phyloP scores from a whole-genome alignment of 1,140 invertebrate species.

The Aporrectodea caliginosa region DNA sequence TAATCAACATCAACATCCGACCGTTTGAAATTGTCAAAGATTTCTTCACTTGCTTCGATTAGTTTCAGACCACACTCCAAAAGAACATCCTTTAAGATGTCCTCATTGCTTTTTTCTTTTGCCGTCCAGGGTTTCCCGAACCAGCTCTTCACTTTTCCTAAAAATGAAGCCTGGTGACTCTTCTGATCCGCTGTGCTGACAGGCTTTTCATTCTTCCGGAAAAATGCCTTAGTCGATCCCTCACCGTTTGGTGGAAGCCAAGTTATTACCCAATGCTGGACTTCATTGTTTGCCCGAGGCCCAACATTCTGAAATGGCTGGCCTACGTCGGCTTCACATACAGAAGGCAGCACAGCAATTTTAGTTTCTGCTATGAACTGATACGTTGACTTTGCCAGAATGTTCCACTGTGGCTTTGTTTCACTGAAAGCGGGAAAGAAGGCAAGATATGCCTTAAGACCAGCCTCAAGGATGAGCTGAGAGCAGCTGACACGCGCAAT shows the following conservation, averaged over 20 bases:
- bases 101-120: not conserved
- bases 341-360: not conserved
- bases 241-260: not conserved
- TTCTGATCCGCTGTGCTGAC: not conserved
- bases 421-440: not conserved
- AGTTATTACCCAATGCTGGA: not conserved
- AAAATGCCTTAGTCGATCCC: not conserved
- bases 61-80: not conserved
- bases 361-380: not conserved
- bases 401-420: not conserved
- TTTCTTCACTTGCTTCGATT: not conserved
- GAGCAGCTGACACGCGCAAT: not conserved
- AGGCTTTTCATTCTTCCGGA: not conserved
- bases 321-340: not conserved
- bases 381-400: not conserved
- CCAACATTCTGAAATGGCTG: not conserved
- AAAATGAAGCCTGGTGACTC: not conserved
- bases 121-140: not conserved
- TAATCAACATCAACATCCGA: not conserved
- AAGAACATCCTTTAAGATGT: not conserved
- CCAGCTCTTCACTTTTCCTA: not conserved
- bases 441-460: not conserved
- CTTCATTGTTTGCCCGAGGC: not conserved
- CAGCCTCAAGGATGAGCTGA: not conserved
- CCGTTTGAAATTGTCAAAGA: not conserved